Evolutionary conservation across 2,797 vertebrate genomes (phyloP), one percentile per base, ranked within the genome.

Genomic region (Sebastiscus albofasciatus): DNA sequence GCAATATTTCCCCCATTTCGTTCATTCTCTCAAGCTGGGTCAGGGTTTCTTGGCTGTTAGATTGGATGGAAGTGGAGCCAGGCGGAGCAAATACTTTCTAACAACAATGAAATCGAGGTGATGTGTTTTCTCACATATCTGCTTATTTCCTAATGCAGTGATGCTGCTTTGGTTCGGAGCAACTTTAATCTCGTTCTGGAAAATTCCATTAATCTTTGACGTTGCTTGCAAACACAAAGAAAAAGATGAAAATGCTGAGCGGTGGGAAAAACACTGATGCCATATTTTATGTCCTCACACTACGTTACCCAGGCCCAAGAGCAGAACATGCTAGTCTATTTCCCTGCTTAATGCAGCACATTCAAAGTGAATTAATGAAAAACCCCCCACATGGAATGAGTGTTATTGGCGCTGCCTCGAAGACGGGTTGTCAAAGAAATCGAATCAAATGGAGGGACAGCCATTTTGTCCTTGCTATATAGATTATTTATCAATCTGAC

Each of bases 401-500:
- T 76, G 82, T 87, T 89, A 87, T 68, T 83, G 79, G 80, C 56
- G 80, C 82, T 67, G 89, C 85, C 76, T 86, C 24, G 36, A 89
- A 89, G 88, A 91, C 22, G 64, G 71, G 74, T 81, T 92, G 92
- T 93, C 87, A 89, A 91, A 90, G 88, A 91, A 93, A 93, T 91
- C 78, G 71, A 94, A 94, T 93, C 81, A 87, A 93, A 92, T 82
- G 80, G 86, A 86, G 79, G 87, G 91, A 93, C 90, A 91, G 90
- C 86, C 91, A 91, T 92, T 94, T 91, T 93, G 93, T 93, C 92
- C 91, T 92, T 92, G 89, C 88, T 75, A 82, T 93, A 93, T 95
- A 85, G 94, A 94, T 95, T 93, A 94, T 95, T 95, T 94, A 94
- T 94, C 93, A 93, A 93, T 93, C 90, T 90, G 92, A 89, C 88